Conservation (phyloP, 2,888 invertebrate genomes). For the Smittia aterrima region DNA sequence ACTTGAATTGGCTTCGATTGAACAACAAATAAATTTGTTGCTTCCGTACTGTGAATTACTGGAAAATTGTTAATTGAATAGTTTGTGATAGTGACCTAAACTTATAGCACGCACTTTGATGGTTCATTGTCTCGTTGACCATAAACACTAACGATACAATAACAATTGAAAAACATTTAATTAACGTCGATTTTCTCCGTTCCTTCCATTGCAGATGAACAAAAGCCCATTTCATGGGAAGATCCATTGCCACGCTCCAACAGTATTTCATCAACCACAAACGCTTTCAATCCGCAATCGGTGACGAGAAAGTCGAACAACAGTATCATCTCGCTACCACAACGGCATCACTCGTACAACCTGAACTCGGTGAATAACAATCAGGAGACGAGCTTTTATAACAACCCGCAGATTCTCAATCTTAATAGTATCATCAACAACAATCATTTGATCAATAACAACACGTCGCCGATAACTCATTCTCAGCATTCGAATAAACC, state of each 20-base stretch:
- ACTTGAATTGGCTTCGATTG: too few species aligned
- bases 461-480: not conserved
- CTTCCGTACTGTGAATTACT: too few species aligned
- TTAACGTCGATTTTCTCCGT: not conserved
- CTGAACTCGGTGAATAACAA: conserved; percentile 34
- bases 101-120: too few species aligned
- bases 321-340: conserved; percentile 46
- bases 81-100: not conserved
- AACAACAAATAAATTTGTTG: too few species aligned
- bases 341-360: conserved; percentile 46
- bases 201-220: conserved; percentile 67
- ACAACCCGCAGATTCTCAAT: conserved; percentile 28
- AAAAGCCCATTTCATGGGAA: conserved; percentile 76
- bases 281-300: conserved; percentile 51
- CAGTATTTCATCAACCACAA: conserved; percentile 46
- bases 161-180: not conserved
- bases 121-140: not conserved
- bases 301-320: conserved; percentile 47
- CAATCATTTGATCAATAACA: conserved; percentile 28
- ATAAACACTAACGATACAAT: not conserved
- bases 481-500: conserved; percentile 44
- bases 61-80: not conserved
- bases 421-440: conserved; percentile 36
- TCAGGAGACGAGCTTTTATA: conserved; percentile 40
- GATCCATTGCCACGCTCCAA: conserved; percentile 56